phyloP scores from a whole-genome alignment of 2,888 invertebrate species.

The Galerucella nymphaeae region DNA sequence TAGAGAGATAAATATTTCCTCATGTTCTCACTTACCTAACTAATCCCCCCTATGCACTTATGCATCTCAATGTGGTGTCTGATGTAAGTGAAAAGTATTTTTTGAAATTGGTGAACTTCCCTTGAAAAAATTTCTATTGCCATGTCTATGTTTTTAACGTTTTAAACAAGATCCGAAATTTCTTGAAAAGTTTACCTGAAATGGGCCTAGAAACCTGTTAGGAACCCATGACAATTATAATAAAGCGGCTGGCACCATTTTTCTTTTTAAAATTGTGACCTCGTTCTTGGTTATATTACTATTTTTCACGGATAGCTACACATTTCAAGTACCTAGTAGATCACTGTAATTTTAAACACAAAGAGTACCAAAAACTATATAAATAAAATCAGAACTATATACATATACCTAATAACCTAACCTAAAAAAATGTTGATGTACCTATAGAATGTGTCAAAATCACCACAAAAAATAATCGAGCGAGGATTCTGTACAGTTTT shows the following conservation, averaged over 20 bases:
- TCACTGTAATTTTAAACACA: background rate
- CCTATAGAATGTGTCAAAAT: too few species aligned
- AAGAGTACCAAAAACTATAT: too few species aligned
- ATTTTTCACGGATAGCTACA: conserved; percentile 8
- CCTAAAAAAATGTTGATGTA: too few species aligned
- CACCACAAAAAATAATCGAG: too few species aligned
- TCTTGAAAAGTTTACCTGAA: conserved; percentile 28
- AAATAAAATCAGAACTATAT: too few species aligned
- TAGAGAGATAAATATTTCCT: too few species aligned
- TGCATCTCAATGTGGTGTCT: too few species aligned
- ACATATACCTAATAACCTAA: too few species aligned
- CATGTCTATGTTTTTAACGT: background rate
- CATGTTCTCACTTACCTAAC: too few species aligned
- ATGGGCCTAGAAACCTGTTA: conserved; percentile 27
- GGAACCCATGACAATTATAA: conserved; percentile 10
- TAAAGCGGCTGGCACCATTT: conserved; percentile 19
- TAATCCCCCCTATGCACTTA: too few species aligned
- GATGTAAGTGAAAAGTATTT: background rate
- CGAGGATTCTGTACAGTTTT: too few species aligned
- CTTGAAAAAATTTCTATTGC: background rate
- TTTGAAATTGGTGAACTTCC: background rate
- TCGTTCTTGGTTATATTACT: conserved; percentile 3
- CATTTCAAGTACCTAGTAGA: background rate
- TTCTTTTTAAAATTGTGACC: conserved; percentile 7
- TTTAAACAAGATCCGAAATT: background rate